Evolutionary conservation across 1,140 invertebrate species (phyloP).

Genomic region (Babylonia areolata): DNA sequence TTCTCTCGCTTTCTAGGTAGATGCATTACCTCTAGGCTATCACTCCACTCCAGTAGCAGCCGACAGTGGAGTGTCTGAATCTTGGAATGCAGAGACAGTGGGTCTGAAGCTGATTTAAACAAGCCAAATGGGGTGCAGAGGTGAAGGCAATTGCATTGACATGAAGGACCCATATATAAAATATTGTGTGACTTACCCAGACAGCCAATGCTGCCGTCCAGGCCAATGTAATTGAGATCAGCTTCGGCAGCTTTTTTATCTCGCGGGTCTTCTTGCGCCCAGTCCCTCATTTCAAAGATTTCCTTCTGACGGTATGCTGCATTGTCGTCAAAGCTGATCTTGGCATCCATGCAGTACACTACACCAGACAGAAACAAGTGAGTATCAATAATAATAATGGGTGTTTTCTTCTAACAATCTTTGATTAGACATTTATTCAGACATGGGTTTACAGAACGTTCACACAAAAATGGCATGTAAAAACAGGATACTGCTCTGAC

Average conservation of each 20-base stretch:
- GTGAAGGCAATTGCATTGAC: too few species aligned
- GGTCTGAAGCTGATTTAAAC: too few species aligned
- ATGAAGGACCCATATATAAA: too few species aligned
- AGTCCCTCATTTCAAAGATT: slow-evolving; percentile 71
- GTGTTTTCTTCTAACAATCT: neutral
- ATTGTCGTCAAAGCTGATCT: slow-evolving; percentile 99
- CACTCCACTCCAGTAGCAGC: too few species aligned
- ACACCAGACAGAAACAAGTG: slow-evolving; percentile 41
- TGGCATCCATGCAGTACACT: slow-evolving; percentile 95
- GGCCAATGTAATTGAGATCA: slow-evolving; percentile 97
- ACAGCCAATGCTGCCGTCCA: slow-evolving; percentile 98
- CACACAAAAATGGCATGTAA: too few species aligned
- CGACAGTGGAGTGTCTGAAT: too few species aligned
- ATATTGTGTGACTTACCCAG: slow-evolving; percentile 80
- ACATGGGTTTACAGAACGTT: neutral
- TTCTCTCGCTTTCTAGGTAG: too few species aligned
- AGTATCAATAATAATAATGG: neutral
- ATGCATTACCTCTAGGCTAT: too few species aligned
- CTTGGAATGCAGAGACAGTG: too few species aligned
- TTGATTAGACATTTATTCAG: neutral
- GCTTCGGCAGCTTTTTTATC: slow-evolving; percentile 92
- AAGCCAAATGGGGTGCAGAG: too few species aligned
- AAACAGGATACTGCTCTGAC: too few species aligned
- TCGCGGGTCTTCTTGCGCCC: slow-evolving; percentile 83
- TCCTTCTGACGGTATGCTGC: slow-evolving; percentile 94